Evolutionary conservation across 2,888 invertebrate species (phyloP).

Genomic region (Cataglyphis albicans): DNA sequence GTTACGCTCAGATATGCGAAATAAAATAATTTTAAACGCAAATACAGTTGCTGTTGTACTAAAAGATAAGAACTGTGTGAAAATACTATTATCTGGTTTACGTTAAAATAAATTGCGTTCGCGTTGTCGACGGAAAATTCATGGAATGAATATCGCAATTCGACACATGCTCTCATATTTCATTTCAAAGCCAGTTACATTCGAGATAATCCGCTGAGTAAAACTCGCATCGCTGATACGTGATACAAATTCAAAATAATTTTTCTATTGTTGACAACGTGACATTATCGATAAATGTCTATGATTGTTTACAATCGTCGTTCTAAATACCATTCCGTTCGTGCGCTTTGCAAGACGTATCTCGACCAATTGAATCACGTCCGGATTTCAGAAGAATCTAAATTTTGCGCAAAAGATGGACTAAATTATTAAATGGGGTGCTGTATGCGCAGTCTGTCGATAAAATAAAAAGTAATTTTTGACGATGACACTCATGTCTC

Average conservation of each 20-base stretch:
- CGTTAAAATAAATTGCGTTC: slow-evolving; percentile 23
- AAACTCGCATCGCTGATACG: slow-evolving; percentile 28
- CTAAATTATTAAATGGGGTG: not conserved
- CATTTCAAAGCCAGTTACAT: slow-evolving; percentile 38
- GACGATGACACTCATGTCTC: not conserved
- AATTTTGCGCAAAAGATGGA: not conserved
- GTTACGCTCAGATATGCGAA: not conserved
- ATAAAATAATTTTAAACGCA: not conserved
- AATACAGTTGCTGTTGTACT: not conserved
- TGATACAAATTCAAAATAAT: slow-evolving; percentile 19
- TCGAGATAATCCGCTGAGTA: slow-evolving; percentile 3
- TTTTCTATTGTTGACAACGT: slow-evolving; percentile 23
- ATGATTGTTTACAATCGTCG: not conserved
- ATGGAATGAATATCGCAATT: slow-evolving; percentile 18
- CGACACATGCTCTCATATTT: slow-evolving; percentile 29
- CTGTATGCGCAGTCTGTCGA: not conserved
- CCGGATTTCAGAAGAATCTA: not conserved
- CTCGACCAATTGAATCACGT: not conserved
- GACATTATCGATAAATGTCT: slow-evolving; percentile 25
- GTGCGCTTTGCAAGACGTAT: not conserved
- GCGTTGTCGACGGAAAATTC: slow-evolving; percentile 2
- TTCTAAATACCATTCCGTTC: slow-evolving; percentile 21
- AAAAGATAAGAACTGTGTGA: slow-evolving; percentile 16
- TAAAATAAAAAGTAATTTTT: slow-evolving; percentile 16
- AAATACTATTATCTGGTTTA: slow-evolving; percentile 30